Evolutionary conservation across 2,797 vertebrate species (phyloP), one percentile per base, ranked within the genome.

Genomic region (Centroberyx gerrardi): DNA sequence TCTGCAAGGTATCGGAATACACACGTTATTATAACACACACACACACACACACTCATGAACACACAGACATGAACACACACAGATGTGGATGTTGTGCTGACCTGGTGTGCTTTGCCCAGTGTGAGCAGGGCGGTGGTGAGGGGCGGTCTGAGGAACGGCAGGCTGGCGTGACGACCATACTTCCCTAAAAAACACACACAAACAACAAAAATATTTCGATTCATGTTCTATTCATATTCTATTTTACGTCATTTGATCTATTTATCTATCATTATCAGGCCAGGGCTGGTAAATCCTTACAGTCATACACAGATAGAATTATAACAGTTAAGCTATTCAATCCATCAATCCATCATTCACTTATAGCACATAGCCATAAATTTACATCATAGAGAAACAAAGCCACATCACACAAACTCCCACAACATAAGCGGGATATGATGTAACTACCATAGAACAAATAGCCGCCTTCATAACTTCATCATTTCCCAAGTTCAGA

Each of bases 101-200:
- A 99, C 98, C 97, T 98, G 97, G 85, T 97, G 96, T 46, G 96
- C 94, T 95, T 98, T 98, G 87, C 96, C 97, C 88, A 99, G 64
- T 62, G 96, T 97, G 74, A 98, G 87, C 87, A 99, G 94, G 1
- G 97, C 96, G 10, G 97, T 85, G 67, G 96, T 96, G 79, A 97
- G 92, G 18, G 96, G 95, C 29, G 97, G 96, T 60, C 95, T 90
- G 77, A 96, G 92, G 87, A 96, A 95, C 0, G 95, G 95, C 72
- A 95, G 81, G 87, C 85, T 87, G 67, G 81, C 62, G 81, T 95
- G 92, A 72, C 91, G 93, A 4, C 94, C 94, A 52, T 94, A 95
- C 74, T 96, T 96, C 66, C 95, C 95, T 96, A 51, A 42, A 65
- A 78, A 68, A 79, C 29, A 75, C 14, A 70, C 0, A 62, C 27